These are phyloP conservation scores for Cnemophilus loriae DNA, from an alignment of 2,113 vertebrate species.

Conservation along the genomic window DNA sequence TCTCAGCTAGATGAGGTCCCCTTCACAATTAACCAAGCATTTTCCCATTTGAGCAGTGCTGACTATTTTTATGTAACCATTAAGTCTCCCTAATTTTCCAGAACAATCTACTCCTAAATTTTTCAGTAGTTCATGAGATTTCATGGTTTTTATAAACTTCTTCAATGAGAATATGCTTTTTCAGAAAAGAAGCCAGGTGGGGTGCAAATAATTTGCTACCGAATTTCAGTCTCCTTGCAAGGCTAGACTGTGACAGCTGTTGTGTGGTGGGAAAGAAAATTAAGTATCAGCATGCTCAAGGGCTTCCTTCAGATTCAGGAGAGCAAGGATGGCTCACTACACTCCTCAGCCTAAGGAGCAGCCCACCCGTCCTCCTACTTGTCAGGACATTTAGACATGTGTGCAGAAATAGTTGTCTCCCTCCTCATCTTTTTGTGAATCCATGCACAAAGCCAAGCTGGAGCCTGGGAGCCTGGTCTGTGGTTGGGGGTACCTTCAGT, in stretches of 20 bases:
- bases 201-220: not conserved
- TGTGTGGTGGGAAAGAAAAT: not conserved
- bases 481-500: no score
- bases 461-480: not conserved
- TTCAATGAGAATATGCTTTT: not conserved
- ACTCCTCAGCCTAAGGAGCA: not conserved
- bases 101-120: not conserved
- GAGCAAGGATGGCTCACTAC: not conserved
- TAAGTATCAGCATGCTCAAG: not conserved
- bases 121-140: not conserved
- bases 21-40: not conserved
- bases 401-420: not conserved
- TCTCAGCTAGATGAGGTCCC: not conserved
- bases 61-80: not conserved
- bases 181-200: not conserved
- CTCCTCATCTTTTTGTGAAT: not conserved
- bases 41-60: not conserved
- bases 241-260: not conserved
- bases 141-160: not conserved
- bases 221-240: not conserved
- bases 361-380: not conserved
- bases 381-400: accelerated
- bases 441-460: not conserved
- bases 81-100: not conserved
- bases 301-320: not conserved